A percentile compares a stretch with the other conserved stretches of the same genome.
phyloP scores from a whole-genome alignment of 2,113 vertebrate genomes.

The Agapornis roseicollis region DNA sequence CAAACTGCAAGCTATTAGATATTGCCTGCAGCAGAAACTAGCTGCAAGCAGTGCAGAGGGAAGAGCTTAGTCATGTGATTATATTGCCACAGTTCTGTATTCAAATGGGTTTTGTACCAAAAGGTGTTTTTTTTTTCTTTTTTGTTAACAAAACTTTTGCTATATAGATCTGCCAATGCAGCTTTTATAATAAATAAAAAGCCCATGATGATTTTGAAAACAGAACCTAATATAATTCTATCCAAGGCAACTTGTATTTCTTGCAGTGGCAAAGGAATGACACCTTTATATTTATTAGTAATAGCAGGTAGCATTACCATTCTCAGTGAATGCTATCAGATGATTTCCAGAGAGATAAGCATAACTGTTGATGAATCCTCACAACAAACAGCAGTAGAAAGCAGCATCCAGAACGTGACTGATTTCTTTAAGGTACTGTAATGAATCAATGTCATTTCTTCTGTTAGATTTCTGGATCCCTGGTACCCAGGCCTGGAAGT shows the following conservation, averaged over 20 bases:
- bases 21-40: neutral
- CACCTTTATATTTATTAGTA: neutral
- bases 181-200: neutral
- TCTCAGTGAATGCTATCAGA: neutral
- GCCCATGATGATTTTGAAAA: neutral
- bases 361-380: neutral
- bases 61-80: neutral
- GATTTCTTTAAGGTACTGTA: neutral
- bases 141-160: neutral
- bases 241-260: neutral
- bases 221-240: neutral
- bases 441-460: neutral
- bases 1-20: conserved; percentile 1
- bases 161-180: neutral
- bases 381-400: neutral
- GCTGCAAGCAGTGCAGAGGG: neutral
- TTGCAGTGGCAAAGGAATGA: neutral
- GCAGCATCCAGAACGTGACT: neutral
- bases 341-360: neutral
- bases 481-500: neutral
- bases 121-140: fast-evolving
- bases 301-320: neutral
- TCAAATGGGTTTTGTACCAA: neutral
- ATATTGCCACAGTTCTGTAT: neutral
- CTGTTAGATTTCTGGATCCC: neutral